Base-by-base conservation (phyloP, 2,797 vertebrate genomes). In the Lacerta agilis region DNA sequence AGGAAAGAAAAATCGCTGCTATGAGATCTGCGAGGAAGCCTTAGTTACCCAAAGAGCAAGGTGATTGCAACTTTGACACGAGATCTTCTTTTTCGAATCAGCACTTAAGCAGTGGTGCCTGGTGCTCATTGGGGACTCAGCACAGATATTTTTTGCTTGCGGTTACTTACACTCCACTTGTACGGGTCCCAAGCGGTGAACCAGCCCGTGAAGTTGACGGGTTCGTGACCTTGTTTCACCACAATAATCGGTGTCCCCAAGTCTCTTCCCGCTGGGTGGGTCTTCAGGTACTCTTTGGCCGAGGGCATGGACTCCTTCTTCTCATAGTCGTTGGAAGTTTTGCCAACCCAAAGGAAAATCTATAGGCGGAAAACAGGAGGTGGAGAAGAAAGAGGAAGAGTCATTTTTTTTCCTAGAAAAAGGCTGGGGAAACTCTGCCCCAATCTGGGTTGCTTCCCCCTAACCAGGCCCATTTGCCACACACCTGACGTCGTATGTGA, bases 301-400 rank as follows among this genome's bases (percentile, higher is more conserved):
- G 97, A 97, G 89, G 83, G 97, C 92, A 96, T 84, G 0, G 98
- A 93, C 92, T 98, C 97, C 0, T 96, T 98, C 89, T 94, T 98
- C 95, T 99, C 98, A 0, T 95, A 93, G 7, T 97, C 73, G 7
- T 98, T 98, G 95, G 98, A 97, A 4, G 90, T 95, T 77, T 94
- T 97, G 87, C 98, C 98, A 11, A 98, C 64, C 98, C 98, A 99
- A 79, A 98, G 95, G 96, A 98, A 98, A 94, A 99, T 90, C 98
- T 99, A 89, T 45, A 87, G 58, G 20, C 83, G 41, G 43, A 49
- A 83, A 29, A 90, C 27, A 75, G 87, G 29, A 79, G 25, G 61
- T 2, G 79, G 17, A 18, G 29, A 87, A 64, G 80, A 66, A 64
- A 71, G n/a, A 0, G 61, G 85, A 91, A 88, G 1, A 1, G 64